phyloP scores from a whole-genome alignment of 2,797 vertebrate genomes.

The Chiloscyllium punctatum region DNA sequence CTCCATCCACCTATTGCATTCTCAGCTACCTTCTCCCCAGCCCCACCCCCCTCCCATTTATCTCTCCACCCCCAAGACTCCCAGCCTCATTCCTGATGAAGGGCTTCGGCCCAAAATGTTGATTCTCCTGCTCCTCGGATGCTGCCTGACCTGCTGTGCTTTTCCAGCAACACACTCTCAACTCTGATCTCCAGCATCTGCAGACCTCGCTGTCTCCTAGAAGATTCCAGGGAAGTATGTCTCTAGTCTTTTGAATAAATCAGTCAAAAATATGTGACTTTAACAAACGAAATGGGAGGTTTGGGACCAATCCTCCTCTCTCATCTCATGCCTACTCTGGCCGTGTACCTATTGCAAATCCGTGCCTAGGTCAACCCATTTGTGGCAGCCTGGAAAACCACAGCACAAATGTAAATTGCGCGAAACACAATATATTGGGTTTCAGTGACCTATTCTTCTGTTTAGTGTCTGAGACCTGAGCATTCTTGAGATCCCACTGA shows the following conservation, averaged over 20 bases:
- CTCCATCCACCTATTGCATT: too few species aligned
- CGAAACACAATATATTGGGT: neutral
- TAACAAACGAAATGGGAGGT: neutral
- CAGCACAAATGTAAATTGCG: neutral
- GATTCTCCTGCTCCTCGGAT: too few species aligned
- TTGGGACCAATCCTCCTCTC: neutral
- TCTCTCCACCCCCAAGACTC: too few species aligned
- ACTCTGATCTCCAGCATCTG: too few species aligned
- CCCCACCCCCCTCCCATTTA: too few species aligned
- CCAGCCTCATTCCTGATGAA: too few species aligned
- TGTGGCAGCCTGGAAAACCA: neutral
- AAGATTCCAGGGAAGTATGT: neutral
- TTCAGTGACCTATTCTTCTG: neutral
- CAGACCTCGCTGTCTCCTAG: too few species aligned
- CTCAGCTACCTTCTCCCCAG: too few species aligned
- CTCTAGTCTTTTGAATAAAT: neutral
- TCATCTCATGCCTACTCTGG: neutral
- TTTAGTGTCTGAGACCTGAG: neutral
- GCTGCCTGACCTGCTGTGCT: too few species aligned
- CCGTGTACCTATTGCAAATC: neutral
- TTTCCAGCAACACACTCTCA: too few species aligned
- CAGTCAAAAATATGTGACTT: neutral
- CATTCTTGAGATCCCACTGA: neutral
- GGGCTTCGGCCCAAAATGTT: too few species aligned
- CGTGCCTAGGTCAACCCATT: neutral